Evolutionary conservation across 2,888 invertebrate species (phyloP), one percentile per base, ranked within the genome.

Genomic region (Chrysolina americana): DNA sequence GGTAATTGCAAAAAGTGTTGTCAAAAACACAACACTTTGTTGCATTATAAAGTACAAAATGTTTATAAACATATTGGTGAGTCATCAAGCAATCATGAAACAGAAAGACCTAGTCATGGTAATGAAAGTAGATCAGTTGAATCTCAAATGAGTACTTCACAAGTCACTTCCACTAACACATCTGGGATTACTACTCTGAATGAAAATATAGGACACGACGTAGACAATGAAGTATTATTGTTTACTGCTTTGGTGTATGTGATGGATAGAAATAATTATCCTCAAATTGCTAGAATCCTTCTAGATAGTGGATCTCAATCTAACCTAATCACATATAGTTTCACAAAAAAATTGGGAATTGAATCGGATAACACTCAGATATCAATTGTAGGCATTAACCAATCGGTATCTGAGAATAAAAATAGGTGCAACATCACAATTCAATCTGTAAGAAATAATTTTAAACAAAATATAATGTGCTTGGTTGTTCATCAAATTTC

Each of bases 31-130:
- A 63, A 63, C 36, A 63, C 63, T 63, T 41, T 63, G 41, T 36
- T 63, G 19, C 63, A 63, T n/a, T 63, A 63, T 63, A 36, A 63
- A 63, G 63, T 63, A 11, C 63, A 63, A 63, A 63, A 63, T 10
- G 15, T 13, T 4, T 36, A 63, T 36, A 36, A 15, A 63, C 63
- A 4, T 36, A 19, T 63, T 28, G 36, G 17, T 63, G 63, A 63
- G 17, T 17, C 36, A 63, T 15, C 17, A 63, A 15, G 36, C 13
- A 63, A 36, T 17, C 36, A 36, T 36, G 63, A 63, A 41, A 36
- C 63, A 36, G 36, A 36, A 41, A 28, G 28, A 28, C 5, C 28
- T 28, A 28, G 28, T 5, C 28, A 28, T 28, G 28, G 28, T 28
- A 28, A 2, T 28, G 28, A 28, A 28, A 28, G 5, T 28, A 28